Conservation (phyloP, 2,888 invertebrate species). For the Osedax fenrisi region DNA sequence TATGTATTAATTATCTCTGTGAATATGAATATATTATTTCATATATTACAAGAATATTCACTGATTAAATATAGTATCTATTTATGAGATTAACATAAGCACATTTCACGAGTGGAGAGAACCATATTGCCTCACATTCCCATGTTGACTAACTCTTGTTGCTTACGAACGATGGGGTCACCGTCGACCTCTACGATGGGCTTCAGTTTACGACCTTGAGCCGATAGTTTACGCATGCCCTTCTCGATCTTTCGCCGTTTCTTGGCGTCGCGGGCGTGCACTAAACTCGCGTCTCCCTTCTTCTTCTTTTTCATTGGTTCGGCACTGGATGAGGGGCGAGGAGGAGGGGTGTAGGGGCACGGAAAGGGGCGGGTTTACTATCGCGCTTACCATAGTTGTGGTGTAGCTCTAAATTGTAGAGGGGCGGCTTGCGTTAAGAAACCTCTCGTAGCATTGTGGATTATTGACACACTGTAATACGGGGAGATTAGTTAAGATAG, state of each 20-base stretch:
- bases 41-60: too few species aligned
- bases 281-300: constrained; percentile 66
- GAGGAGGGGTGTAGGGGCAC: background rate
- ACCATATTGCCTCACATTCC: too few species aligned
- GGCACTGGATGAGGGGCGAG: constrained; percentile 40
- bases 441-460: background rate
- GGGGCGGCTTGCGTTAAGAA: background rate
- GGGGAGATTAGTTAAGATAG: too few species aligned
- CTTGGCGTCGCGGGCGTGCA: constrained; percentile 70
- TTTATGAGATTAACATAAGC: too few species aligned
- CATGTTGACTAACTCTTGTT: constrained; percentile 31
- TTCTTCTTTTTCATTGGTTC: constrained; percentile 84
- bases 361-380: too few species aligned
- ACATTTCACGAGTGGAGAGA: too few species aligned
- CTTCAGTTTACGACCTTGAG: constrained; percentile 69
- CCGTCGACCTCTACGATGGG: constrained; percentile 77
- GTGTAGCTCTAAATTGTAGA: background rate
- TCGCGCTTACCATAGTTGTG: too few species aligned
- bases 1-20: too few species aligned
- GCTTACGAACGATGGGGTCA: constrained; percentile 49
- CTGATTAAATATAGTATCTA: too few species aligned
- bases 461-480: constrained; percentile 2
- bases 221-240: constrained; percentile 69
- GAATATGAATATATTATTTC: too few species aligned
- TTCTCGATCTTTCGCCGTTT: constrained; percentile 72